A percentile compares a stretch with the other conserved stretches of the same genome.
These are phyloP conservation scores for Muscicapa striata DNA, from an alignment of 2,797 vertebrate species.

Conservation along the genomic window DNA sequence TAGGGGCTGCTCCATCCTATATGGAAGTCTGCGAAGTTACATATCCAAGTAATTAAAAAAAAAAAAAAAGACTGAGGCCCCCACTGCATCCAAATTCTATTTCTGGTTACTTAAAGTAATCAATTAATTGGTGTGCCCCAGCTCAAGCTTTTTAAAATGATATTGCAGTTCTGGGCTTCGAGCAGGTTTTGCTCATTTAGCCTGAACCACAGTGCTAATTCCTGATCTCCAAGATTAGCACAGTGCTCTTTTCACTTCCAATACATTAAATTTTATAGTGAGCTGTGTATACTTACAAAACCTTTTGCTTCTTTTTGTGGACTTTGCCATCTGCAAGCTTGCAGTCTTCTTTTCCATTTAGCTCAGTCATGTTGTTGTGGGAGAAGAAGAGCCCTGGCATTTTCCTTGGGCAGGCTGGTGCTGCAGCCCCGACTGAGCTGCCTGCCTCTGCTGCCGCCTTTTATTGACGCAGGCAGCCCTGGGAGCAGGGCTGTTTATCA, in stretches of 20 bases:
- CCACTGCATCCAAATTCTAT: neutral
- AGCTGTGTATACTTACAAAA: conserved; percentile 74
- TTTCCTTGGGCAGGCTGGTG: neutral
- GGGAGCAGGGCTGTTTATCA: conserved; percentile 68
- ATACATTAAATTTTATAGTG: neutral
- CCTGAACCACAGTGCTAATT: neutral
- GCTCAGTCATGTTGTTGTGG: conserved; percentile 55
- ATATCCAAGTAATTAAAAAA: neutral
- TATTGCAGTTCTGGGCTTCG: neutral
- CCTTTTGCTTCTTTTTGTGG: conserved; percentile 72
- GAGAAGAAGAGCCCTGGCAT: conserved; percentile 76
- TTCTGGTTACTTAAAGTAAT: neutral
- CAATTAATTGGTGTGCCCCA: neutral
- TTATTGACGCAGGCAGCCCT: conserved; percentile 64
- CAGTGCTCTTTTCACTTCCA: neutral
- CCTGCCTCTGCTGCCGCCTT: conserved; percentile 28
- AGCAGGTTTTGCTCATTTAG: neutral
- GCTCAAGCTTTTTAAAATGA: neutral
- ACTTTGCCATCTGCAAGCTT: conserved; percentile 62
- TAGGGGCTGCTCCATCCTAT: neutral
- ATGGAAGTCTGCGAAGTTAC: neutral
- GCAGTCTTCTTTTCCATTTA: conserved; percentile 45
- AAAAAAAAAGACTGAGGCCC: neutral
- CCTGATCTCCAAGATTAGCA: neutral
- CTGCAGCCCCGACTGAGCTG: conserved; percentile 1